A percentile compares a stretch with the other conserved stretches of the same genome.
Evolutionary conservation across 2,113 vertebrate species (phyloP).

Genomic region (Tachycineta bicolor): DNA sequence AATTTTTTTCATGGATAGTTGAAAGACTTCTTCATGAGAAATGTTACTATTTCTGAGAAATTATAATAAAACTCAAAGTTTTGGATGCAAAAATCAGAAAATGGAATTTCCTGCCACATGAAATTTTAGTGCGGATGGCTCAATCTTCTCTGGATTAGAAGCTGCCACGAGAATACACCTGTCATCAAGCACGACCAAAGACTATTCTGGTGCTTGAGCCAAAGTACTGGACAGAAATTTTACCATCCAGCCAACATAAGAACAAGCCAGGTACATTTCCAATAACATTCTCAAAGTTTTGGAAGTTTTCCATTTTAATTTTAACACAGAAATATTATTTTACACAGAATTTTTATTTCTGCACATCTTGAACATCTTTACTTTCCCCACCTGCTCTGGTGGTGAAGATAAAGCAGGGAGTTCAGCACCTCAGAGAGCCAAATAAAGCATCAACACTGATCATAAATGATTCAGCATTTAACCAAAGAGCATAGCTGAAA

Average conservation of each 20-base stretch:
- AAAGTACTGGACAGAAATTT: neutral
- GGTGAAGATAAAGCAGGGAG: neutral
- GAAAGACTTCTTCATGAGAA: neutral
- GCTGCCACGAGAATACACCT: neutral
- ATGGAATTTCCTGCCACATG: neutral
- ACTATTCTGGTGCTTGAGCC: neutral
- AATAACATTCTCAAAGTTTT: neutral
- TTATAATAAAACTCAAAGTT: neutral
- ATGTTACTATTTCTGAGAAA: neutral
- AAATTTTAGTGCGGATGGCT: neutral
- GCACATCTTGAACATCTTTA: fast-evolving
- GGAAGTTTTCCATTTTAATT: neutral
- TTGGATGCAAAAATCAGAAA: neutral
- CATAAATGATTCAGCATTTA: neutral
- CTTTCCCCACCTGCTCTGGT: neutral
- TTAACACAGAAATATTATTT: neutral
- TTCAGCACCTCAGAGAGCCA: neutral
- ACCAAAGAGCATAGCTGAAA: neutral
- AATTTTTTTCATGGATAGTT: neutral
- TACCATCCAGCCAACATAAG: neutral
- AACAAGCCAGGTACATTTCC: neutral
- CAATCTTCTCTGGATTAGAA: neutral
- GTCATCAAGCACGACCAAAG: neutral
- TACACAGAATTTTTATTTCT: neutral
- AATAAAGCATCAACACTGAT: neutral